Evolutionary conservation across 2,113 vertebrate species (phyloP), one percentile per base, ranked within the genome.

Genomic region (Vicugna pacos): DNA sequence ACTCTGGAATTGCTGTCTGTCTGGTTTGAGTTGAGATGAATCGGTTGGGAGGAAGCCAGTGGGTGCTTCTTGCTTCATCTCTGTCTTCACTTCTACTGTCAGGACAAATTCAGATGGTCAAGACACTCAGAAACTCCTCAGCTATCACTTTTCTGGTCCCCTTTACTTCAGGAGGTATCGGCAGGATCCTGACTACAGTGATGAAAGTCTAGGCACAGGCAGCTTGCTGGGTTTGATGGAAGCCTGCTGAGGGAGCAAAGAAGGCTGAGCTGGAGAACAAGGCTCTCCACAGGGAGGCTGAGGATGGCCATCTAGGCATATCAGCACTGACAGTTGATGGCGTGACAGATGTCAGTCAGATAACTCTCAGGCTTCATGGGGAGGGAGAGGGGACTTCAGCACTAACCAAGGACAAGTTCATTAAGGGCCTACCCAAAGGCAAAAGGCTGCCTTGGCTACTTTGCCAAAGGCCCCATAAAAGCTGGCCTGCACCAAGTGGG

Each of bases 41-140:
- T 98, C 98, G 0, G 97, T 97, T 0, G 95, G 58, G 35, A 95
- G 91, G 38, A 98, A 98, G 84, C 89, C 50, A 16, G 95, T 70
- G 6, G 98, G 94, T 28, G 96, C 93, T 67, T 98, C 98, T 38
- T 95, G 81, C 67, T 98, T 98, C 17, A 97, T 30, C 8, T 98
- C 98, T 2, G 97, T 52, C 97, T 99, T 99, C 84, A 98, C n/a
- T 67, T 97, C 98, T 98, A 95, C 17, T 35, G 77, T 70, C 2
- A 80, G 24, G 56, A 98, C 52, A 95, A 94, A 91, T 42, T 24
- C 65, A 13, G 26, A 84, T 0, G 32, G 73, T 97, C 32, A 96
- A 62, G 70, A 94, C 52, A 87, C 48, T 62, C 3, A 16, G 46
- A 67, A 94, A 91, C 20, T 80, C 15, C 79, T 93, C 16, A 75